Evolutionary conservation across 1,140 invertebrate genomes (phyloP), one percentile per base, ranked within the genome.

Genomic region (Caenorhabditis brenneri): DNA sequence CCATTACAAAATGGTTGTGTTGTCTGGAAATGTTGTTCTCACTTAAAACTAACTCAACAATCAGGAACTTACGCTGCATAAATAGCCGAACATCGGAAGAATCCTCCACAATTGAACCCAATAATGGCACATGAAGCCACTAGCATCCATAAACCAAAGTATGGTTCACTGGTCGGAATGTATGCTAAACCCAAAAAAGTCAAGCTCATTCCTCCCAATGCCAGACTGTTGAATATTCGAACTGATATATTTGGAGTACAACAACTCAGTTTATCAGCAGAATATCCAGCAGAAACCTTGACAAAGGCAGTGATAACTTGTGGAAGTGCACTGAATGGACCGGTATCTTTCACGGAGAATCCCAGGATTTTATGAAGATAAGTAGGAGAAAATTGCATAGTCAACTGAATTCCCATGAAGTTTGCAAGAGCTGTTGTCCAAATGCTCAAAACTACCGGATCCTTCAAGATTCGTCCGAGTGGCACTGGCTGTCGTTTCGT

Each of bases 291-390:
- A 29, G 53, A 49, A 10, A 84, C 42, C 42, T 84, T 84, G 6
- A 84, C 48, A 46, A 84, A 24, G 12, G 74, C 60, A 7, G 78
- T 80, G 51, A 84, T 74, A 7, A 80, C 51, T 49, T 81, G 83
- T 19, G 83, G 83, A 29, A 84, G 49, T 29, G 83, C 83, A 31
- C 58, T 80, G 53, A 60, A 81, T n/a, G 74, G 36, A 7, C 83
- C 83, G 1, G 83, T 84, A 33, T 80, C 74, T 80, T 80, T 36
- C 12, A 84, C 80, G 69, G 83, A 80, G 42, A 84, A 84, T 48
- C 83, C 83, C 22, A 84, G 39, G 5, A 84, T 78, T 55, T 84
- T 84, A 53, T 84, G 60, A 19, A 84, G 51, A 42, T 84, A 84
- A 39, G 83, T 84, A 6, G 83, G 83, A 7, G 80, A 60, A 79